phyloP scores from a whole-genome alignment of 2,797 vertebrate species.

The Tenualosa ilisha region DNA sequence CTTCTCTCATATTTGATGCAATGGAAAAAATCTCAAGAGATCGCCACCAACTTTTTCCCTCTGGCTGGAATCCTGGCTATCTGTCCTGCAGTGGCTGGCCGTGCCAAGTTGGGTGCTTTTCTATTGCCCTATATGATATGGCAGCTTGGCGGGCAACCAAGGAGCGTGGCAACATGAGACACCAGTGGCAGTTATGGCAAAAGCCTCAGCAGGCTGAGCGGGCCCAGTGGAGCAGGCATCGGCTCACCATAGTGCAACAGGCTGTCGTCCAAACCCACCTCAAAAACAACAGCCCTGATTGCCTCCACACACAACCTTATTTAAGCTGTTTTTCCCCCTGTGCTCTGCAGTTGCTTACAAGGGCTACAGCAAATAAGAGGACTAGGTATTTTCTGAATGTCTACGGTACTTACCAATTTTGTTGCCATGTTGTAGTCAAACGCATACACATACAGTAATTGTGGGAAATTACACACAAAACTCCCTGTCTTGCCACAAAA shows the following conservation, averaged over 20 bases:
- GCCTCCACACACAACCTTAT: not conserved
- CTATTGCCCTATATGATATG: slow-evolving; percentile 10
- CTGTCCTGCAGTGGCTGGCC: not conserved
- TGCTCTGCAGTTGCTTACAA: not conserved
- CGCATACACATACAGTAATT: not conserved
- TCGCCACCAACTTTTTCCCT: not conserved
- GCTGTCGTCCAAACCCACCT: not conserved
- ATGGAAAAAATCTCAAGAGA: slow-evolving; percentile 25
- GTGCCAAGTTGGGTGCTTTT: not conserved
- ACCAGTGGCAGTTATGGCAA: not conserved
- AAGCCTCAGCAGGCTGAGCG: not conserved
- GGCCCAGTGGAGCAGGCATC: not conserved
- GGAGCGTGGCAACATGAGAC: not conserved
- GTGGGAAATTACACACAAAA: not conserved
- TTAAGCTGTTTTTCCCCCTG: not conserved
- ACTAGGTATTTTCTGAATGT: not conserved
- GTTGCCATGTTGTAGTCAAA: not conserved
- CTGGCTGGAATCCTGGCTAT: slow-evolving; percentile 1
- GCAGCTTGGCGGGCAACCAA: not conserved
- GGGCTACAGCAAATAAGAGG: slow-evolving; percentile 7
- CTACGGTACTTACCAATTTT: not conserved
- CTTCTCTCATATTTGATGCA: slow-evolving; percentile 22
- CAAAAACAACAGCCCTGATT: slow-evolving; percentile 21
- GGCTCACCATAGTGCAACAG: slow-evolving; percentile 12
- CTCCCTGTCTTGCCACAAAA: not conserved